Base-by-base conservation (phyloP, 2,797 vertebrate genomes). In the Thaleichthys pacificus region DNA sequence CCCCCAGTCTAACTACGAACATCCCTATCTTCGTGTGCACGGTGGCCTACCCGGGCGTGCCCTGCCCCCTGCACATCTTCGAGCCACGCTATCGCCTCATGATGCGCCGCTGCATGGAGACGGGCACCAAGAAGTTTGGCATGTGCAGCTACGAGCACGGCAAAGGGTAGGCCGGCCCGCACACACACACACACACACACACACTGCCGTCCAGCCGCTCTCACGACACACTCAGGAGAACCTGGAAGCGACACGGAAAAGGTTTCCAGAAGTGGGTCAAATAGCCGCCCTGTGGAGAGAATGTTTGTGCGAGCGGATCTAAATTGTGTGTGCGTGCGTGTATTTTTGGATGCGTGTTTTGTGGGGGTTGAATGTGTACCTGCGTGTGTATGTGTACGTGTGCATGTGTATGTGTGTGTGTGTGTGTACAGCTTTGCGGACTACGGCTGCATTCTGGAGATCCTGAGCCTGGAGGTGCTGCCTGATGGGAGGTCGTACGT, bases 11-110 rank as follows among this genome's bases (percentile, higher is more conserved):
- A 28, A 96, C 93, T 24, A 95, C 91, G 78, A 94, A 94, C 81
- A 94, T 97, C 81, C 96, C 96, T 8, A 96, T 97, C 87, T 97
- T 97, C 0, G 95, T 97, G 30, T 97, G 96, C 91, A 96, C 95
- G 0, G 93, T 97, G 93, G 94, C 96, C 2, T 97, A 95, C 84
- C 96, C 96, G 0, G 94, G 94, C 17, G 84, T 96, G 0, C 74
- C 93, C n/a, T 97, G 96, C 77, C 95, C 95, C 0, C 91, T 97
- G 79, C 96, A 97, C 9, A 86, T 97, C 75, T 97, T 97, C 0
- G 96, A 97, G 84, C 96, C 96, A 1, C 95, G 95, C 1, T 97
- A 97, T 74, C 94, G 96, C 38, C 93, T 97, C 65, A 97, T 97
- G 96, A 95, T 97, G 92, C 95, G 96, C 0, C 92, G 95, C 47